Percentiles rank a stretch among this genome's conserved stretches.
Conservation (phyloP, 2,113 vertebrate species). For the Neogale vison region DNA sequence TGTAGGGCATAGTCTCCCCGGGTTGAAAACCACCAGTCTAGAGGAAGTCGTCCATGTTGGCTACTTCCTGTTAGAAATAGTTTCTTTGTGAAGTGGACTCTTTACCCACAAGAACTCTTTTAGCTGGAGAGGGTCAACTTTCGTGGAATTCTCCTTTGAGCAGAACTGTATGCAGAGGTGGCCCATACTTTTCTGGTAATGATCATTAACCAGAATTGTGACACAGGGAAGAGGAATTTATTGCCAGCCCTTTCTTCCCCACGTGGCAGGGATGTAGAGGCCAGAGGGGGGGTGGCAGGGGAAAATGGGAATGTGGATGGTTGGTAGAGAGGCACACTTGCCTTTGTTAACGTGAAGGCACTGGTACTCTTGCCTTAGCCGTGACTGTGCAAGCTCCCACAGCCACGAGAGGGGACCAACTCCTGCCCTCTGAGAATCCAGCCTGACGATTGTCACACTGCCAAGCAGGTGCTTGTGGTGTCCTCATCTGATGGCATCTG, state of each 20-base stretch:
- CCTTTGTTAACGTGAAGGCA: fast-evolving
- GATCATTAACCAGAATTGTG: neutral
- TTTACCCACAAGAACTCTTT: neutral
- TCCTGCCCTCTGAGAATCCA: neutral
- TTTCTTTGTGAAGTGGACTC: neutral
- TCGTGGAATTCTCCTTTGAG: neutral
- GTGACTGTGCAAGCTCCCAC: neutral
- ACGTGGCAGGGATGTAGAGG: fast-evolving
- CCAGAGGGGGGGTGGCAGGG: neutral
- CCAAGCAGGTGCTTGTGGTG: neutral
- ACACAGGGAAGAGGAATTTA: neutral
- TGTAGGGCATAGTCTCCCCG: neutral
- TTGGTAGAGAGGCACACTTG: fast-evolving
- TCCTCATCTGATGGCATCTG: neutral
- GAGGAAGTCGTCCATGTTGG: neutral
- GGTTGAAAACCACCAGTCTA: neutral
- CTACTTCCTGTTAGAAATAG: neutral
- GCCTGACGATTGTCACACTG: neutral
- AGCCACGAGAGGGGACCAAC: neutral
- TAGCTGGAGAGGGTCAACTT: neutral
- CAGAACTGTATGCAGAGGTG: neutral
- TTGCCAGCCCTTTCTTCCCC: neutral
- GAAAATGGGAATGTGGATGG: no score
- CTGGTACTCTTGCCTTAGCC: no score
- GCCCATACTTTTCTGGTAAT: neutral